These are phyloP conservation scores for Mastigias papua DNA, from an alignment of 30 jellyfish, hydroid and myxozoan genomes.

Conservation along the genomic window DNA sequence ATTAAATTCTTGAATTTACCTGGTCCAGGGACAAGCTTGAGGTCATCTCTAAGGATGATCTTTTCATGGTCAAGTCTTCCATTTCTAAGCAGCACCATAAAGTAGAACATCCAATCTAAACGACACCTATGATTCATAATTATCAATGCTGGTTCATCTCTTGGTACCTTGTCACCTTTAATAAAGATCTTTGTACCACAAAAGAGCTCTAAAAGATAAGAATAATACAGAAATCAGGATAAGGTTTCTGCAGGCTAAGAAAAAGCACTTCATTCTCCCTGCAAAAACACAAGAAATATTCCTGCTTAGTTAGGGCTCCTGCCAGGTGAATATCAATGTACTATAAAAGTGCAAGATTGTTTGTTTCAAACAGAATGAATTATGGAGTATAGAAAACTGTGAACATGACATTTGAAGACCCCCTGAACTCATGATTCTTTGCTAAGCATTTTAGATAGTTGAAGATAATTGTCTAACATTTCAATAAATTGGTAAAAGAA, in stretches of 20 bases:
- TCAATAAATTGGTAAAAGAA: too few relatives aligned
- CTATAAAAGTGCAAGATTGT: too few relatives aligned
- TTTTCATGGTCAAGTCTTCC: conserved; percentile 89
- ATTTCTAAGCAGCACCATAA: conserved; percentile 85
- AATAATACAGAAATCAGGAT: neutral
- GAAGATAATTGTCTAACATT: too few relatives aligned
- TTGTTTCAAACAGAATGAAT: too few relatives aligned
- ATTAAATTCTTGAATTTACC: conserved; percentile 49
- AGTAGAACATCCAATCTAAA: conserved; percentile 96
- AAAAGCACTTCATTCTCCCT: too few relatives aligned
- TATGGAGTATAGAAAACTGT: too few relatives aligned
- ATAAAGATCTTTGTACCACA: conserved; percentile 83
- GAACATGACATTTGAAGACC: too few relatives aligned
- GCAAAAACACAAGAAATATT: too few relatives aligned
- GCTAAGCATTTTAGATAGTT: too few relatives aligned
- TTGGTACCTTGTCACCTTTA: conserved; percentile 79
- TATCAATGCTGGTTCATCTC: conserved; percentile 76
- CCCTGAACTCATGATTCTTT: too few relatives aligned
- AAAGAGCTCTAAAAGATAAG: conserved; percentile 65
- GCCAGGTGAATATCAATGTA: too few relatives aligned
- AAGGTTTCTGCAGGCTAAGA: neutral
- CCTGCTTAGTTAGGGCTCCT: too few relatives aligned
- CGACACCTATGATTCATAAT: conserved; percentile 96
- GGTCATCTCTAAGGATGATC: conserved; percentile 81
- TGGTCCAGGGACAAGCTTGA: conserved; percentile 83